phyloP scores from a whole-genome alignment of 1,140 invertebrate species.

The Phthorimaea operculella region DNA sequence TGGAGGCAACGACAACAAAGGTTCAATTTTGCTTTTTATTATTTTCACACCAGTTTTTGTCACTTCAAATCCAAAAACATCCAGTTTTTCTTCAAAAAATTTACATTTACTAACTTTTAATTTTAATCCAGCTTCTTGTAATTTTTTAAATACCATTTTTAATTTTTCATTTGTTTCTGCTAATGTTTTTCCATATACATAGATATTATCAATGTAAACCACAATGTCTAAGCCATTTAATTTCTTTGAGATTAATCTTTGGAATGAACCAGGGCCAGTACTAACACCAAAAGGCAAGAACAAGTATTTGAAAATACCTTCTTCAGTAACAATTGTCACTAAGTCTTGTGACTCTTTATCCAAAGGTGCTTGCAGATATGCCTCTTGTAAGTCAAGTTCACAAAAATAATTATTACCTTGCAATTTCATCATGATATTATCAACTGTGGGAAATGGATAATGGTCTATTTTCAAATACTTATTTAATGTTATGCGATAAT shows the following conservation, averaged over 20 bases:
- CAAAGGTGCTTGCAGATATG: constrained; percentile 47
- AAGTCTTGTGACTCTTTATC: constrained; percentile 29
- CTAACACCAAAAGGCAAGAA: constrained; percentile 39
- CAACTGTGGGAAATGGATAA: constrained; percentile 34
- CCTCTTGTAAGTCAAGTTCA: constrained; percentile 43
- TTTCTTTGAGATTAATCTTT: constrained; percentile 31
- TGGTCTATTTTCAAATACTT: constrained; percentile 28
- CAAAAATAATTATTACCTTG: constrained; percentile 36
- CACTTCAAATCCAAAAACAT: constrained; percentile 49
- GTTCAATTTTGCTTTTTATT: constrained; percentile 41
- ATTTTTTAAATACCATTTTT: constrained; percentile 12
- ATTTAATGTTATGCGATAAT: constrained; percentile 58
- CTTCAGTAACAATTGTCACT: constrained; percentile 44
- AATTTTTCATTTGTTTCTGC: constrained; percentile 22
- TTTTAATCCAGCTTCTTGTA: constrained; percentile 21
- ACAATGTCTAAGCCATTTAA: constrained; percentile 22
- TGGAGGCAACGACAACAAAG: constrained; percentile 26
- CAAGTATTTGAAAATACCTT: constrained; percentile 35
- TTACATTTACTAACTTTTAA: constrained; percentile 30
- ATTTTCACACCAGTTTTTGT: constrained; percentile 34
- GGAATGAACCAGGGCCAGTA: constrained; percentile 38
- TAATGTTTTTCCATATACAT: constrained; percentile 24
- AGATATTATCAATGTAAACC: constrained; percentile 42
- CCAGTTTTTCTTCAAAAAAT: constrained; percentile 26
- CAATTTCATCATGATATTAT: constrained; percentile 39